Conservation (phyloP, 2,888 invertebrate genomes). For the Dynastes maya region DNA sequence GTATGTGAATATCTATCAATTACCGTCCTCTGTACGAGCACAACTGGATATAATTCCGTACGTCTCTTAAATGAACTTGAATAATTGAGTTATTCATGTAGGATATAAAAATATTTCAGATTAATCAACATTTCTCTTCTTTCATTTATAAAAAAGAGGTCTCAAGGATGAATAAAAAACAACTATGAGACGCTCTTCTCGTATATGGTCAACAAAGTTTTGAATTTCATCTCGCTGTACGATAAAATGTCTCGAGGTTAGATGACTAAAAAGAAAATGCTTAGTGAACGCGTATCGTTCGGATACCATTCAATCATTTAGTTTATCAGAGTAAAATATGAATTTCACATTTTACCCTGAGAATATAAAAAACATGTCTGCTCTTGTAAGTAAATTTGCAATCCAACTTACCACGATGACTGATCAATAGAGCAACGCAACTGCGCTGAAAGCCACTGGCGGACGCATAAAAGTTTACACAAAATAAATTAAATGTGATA, state of each 20-base stretch:
- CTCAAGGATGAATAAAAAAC: constrained; percentile 30
- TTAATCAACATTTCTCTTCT: constrained; percentile 46
- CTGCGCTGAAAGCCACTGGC: too few species aligned
- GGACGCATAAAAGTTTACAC: too few species aligned
- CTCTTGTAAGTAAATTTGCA: not conserved
- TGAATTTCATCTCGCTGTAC: constrained; percentile 22
- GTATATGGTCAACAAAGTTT: constrained; percentile 25
- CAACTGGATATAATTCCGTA: constrained; percentile 43
- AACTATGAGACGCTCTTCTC: constrained; percentile 26
- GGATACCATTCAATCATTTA: constrained; percentile 6
- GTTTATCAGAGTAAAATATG: constrained; percentile 9
- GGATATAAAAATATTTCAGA: constrained; percentile 41
- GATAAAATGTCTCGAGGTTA: constrained; percentile 25
- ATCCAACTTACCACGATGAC: too few species aligned
- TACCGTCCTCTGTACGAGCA: constrained; percentile 42
- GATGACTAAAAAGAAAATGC: constrained; percentile 11
- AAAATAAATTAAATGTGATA: too few species aligned
- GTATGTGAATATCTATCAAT: constrained; percentile 48
- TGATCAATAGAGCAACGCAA: too few species aligned
- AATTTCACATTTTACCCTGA: not conserved
- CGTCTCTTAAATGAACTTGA: constrained; percentile 42
- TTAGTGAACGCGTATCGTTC: not conserved
- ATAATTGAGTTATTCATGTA: constrained; percentile 48
- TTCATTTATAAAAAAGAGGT: constrained; percentile 29
- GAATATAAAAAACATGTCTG: not conserved